phyloP scores from a whole-genome alignment of 92 coral and sea anemone genomes.

The Zoanthus sansibaricus region DNA sequence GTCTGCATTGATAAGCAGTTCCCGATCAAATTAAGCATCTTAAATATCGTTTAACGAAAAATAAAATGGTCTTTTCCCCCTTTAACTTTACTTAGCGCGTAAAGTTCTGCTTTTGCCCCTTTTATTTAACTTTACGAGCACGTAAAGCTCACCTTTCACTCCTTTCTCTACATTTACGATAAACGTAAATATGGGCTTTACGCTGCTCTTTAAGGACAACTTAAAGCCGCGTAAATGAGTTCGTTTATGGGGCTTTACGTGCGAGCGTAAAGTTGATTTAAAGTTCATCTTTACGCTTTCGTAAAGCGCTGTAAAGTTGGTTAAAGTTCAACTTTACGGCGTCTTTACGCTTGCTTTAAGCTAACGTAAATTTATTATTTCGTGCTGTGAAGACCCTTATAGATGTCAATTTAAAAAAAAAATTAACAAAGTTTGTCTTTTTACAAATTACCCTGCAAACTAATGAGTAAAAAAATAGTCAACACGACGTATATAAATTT shows the following conservation, averaged over 20 bases:
- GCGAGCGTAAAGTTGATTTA: too few species aligned
- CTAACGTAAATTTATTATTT: too few species aligned
- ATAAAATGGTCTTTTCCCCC: background rate
- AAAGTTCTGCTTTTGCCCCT: background rate
- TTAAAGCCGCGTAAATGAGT: background rate
- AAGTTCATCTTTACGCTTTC: background rate
- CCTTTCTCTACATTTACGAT: background rate
- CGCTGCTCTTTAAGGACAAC: background rate
- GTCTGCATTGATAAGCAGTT: constrained; percentile 5
- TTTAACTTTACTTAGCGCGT: background rate
- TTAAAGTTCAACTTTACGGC: background rate
- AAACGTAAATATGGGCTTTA: background rate
- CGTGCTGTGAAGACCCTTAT: too few species aligned
- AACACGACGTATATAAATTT: too few species aligned
- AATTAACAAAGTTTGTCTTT: too few species aligned
- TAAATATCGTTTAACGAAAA: background rate
- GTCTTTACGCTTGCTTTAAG: too few species aligned
- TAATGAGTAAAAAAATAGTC: too few species aligned
- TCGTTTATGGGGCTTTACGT: too few species aligned
- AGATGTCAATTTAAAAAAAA: too few species aligned
- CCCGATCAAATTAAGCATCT: background rate
- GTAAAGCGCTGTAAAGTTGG: background rate
- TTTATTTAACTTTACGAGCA: background rate
- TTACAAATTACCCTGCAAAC: too few species aligned
- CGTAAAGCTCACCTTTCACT: background rate